Evolutionary conservation across 2,888 invertebrate species (phyloP), one percentile per base, ranked within the genome.

Genomic region (Nycteola revayana): DNA sequence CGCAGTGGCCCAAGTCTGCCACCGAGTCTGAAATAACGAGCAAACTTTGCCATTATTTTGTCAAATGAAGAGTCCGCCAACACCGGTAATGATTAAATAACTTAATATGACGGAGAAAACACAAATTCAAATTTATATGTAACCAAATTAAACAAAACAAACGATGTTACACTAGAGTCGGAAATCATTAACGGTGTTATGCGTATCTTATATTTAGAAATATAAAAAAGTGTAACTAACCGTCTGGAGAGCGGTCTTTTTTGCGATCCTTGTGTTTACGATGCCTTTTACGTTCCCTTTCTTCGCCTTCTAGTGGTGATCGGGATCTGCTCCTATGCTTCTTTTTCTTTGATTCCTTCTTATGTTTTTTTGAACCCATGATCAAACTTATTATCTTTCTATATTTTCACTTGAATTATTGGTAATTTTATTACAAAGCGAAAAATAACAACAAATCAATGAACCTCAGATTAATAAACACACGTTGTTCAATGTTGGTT

Each of bases 331-430:
- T 86, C 61, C 78, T 75, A 39, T 93, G 93, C 66, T 92, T 92
- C 71, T 92, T 90, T 80, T 94, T 94, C 69, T 92, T 92, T 1
- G 90, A 84, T 22, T 92, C 92, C 62, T 92, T 91, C 69, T 93
- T 93, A 60, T 93, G 93, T 66, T 93, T 93, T 74, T 93, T 93
- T 10, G 94, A 93, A 58, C 93, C 93, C 93, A 93, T 93, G 53
- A 34, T 65, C 26, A 30, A 5, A 14, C 14, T 14, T 14, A 5
- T 14, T 3, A 14, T 14, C n/a, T n/a, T n/a, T 5, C 18, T 18
- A 18, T 18, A 5, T 18, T 18, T 18, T 18, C 18, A 18, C 4
- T 18, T 5, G 18, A 18, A n/a, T n/a, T n/a, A n/a, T 18, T 18
- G 6, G 4, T 5, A 18, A 6, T 6, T 18, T 18, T 18, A 18